Evolutionary conservation across 2,113 vertebrate species (phyloP).

Genomic region (Gobius niger): DNA sequence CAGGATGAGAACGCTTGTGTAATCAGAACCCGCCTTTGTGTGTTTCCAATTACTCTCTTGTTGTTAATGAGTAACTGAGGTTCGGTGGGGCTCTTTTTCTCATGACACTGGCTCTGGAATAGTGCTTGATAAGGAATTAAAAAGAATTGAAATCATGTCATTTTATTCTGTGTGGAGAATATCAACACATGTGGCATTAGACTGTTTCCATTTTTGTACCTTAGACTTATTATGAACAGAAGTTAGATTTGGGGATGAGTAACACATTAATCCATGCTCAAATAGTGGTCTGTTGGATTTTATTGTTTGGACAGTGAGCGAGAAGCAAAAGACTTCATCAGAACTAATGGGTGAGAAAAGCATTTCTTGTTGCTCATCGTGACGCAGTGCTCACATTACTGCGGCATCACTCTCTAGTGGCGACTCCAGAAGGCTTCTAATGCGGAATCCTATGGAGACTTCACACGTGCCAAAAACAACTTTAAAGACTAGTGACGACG

Average conservation of each 20-base stretch:
- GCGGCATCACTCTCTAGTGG: too few species aligned
- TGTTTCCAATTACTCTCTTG: not conserved
- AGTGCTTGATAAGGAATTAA: not conserved
- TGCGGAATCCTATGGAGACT: too few species aligned
- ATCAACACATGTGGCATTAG: not conserved
- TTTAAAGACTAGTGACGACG: too few species aligned
- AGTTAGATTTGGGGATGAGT: not conserved
- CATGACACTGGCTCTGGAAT: not conserved
- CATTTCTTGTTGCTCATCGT: too few species aligned
- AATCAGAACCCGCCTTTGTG: not conserved
- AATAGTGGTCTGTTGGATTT: too few species aligned
- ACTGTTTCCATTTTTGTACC: not conserved
- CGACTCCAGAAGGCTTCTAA: too few species aligned
- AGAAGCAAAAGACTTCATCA: too few species aligned
- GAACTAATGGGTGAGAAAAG: too few species aligned
- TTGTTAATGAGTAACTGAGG: not conserved
- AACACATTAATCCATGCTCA: too few species aligned
- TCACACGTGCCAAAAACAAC: too few species aligned
- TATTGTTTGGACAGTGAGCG: too few species aligned
- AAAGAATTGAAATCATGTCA: not conserved
- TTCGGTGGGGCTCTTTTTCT: not conserved
- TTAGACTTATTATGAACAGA: not conserved
- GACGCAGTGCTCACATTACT: too few species aligned
- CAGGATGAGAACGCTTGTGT: constrained; percentile 4
- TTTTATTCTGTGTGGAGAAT: not conserved